A percentile compares a stretch with the other conserved stretches of the same genome.
Conservation (phyloP, 2,113 vertebrate genomes). For the Geococcyx californianus region DNA sequence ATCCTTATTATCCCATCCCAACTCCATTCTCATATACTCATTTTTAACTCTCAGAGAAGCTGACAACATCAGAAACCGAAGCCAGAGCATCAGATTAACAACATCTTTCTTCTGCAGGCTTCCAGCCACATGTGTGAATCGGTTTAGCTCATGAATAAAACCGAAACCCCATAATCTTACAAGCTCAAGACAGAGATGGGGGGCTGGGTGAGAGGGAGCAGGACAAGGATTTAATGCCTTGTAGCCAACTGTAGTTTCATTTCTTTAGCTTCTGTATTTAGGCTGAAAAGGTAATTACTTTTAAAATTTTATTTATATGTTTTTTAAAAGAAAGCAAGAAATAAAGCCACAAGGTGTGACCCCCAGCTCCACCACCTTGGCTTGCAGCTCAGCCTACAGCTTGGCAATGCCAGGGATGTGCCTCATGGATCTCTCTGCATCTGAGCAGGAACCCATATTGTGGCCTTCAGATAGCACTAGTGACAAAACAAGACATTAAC, state of each 20-base stretch:
- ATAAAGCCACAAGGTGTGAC: neutral
- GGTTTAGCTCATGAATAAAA: neutral
- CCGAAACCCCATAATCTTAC: fast-evolving
- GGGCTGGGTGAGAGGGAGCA: no score
- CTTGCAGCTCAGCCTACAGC: neutral
- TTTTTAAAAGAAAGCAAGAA: neutral
- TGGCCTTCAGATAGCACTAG: neutral
- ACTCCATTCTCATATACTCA: neutral
- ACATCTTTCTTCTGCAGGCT: neutral
- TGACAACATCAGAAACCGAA: neutral
- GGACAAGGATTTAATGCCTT: neutral
- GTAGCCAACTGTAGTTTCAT: neutral
- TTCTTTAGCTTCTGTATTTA: neutral
- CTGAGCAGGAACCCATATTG: neutral
- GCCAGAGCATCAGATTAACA: constrained; percentile 25
- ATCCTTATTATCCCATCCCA: neutral
- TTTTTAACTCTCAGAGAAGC: neutral
- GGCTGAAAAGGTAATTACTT: neutral
- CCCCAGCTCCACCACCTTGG: neutral
- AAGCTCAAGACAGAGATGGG: neutral
- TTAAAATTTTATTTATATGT: neutral
- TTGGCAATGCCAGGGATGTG: neutral
- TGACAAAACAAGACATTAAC: fast-evolving
- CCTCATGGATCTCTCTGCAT: no score
- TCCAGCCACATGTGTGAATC: neutral